Percentiles rank a stretch among this genome's conserved stretches.
Evolutionary conservation across 2,888 invertebrate species (phyloP).

Genomic region (Pristionchus exspectatus): DNA sequence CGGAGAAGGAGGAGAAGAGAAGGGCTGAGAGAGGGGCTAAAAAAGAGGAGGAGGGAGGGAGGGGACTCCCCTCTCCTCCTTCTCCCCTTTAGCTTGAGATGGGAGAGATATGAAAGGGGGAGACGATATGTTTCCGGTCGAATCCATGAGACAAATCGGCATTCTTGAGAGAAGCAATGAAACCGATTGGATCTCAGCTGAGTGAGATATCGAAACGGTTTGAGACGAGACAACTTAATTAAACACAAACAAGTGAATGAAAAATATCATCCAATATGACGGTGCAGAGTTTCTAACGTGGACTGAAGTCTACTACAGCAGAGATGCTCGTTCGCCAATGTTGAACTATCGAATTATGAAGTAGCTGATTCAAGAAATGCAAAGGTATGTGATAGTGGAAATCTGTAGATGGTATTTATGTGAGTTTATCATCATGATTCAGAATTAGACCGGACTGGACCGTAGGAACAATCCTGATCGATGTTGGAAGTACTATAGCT

Average conservation of each 20-base stretch:
- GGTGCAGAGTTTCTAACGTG: not conserved
- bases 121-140: slow-evolving; percentile 38
- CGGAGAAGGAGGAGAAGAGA: slow-evolving; percentile 4
- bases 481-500: not conserved
- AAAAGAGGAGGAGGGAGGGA: slow-evolving; percentile 28
- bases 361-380: not conserved
- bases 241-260: not conserved
- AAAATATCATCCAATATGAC: not conserved
- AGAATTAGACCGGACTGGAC: not conserved
- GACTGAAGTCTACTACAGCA: not conserved
- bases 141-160: slow-evolving; percentile 30
- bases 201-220: not conserved
- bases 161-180: slow-evolving; percentile 30
- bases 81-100: slow-evolving; percentile 11
- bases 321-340: not conserved
- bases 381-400: not conserved
- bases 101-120: not conserved
- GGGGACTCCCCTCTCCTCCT: not conserved
- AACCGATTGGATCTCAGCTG: slow-evolving; percentile 42
- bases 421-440: too few species aligned
- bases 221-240: not conserved
- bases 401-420: not conserved
- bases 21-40: slow-evolving; percentile 42
- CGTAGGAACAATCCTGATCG: not conserved
- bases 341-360: not conserved